Evolutionary conservation across 2,888 invertebrate genomes (phyloP), one percentile per base, ranked within the genome.

Genomic region (Volucella zonaria): DNA sequence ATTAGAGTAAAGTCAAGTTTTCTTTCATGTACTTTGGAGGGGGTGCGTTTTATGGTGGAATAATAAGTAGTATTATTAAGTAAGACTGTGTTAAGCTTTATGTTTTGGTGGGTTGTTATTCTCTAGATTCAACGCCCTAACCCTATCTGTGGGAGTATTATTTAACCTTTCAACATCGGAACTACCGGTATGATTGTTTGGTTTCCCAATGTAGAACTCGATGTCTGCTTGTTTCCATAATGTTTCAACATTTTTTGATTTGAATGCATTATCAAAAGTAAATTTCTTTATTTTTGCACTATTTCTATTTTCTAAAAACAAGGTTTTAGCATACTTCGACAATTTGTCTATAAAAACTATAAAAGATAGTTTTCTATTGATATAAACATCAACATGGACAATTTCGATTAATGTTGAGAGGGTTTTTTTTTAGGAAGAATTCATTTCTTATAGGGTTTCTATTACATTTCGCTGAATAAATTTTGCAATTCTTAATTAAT

Each of bases 241-340:
- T 40, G 12, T 14, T 12, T 15, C 18, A 18, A 62, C 8, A n/a
- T 59, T 59, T 42, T 38, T 40, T 40, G 8, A 3, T 3, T 51
- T 51, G 8, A 51, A 51, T 56, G 23, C 56, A 12, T 56, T 56
- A 12, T 56, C 56, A 56, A 31, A 56, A 12, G 31, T 31, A 6
- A 56, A 31, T 8, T n/a, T 56, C n/a, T 31, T 12, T 31, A 14
- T n/a, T 31, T 56, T 56, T 1, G 31, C 56, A 6, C 49, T 73
- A 73, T 73, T 73, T 73, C 73, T 61, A 51, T 61, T 43, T 4
- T 38, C 52, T 15, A 73, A 42, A 31, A 61, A 14, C 23, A 68
- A 54, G 23, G 14, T 23, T 10, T 56, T 49, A 38, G 38, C 43
- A 68, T 54, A 47, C 40, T 54, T 52, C 9, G 56, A 68, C n/a